Evolutionary conservation across 2,888 invertebrate species (phyloP).

Genomic region (Melieria picta): DNA sequence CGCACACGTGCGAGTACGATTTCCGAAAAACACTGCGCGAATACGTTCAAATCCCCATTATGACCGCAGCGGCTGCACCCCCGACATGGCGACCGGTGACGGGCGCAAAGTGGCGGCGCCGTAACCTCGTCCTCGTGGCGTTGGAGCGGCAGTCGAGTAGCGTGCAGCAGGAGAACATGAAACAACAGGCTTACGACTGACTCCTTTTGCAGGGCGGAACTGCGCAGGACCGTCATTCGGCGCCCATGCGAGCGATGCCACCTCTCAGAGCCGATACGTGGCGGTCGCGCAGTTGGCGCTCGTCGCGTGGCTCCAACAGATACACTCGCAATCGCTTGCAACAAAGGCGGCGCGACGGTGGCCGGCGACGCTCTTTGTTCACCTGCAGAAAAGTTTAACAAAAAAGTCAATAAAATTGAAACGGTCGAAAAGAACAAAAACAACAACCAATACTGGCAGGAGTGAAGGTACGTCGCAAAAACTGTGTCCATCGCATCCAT

Average conservation of each 20-base stretch:
- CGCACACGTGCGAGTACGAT: background rate
- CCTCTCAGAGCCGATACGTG: slow-evolving; percentile 12
- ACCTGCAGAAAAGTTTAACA: slow-evolving; percentile 12
- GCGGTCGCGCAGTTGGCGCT: slow-evolving; percentile 26
- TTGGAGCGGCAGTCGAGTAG: no score
- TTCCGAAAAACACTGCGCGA: background rate
- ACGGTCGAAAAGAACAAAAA: background rate
- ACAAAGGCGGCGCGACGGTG: no score
- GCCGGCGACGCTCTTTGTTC: no score
- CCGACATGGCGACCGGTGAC: background rate
- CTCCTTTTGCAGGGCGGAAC: no score
- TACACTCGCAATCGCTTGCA: background rate
- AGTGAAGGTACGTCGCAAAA: background rate
- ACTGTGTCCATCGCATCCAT: background rate
- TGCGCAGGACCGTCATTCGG: no score
- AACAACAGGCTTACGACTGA: no score
- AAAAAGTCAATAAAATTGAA: slow-evolving; percentile 5
- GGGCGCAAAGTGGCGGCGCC: no score
- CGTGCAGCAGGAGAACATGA: no score
- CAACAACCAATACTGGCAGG: background rate
- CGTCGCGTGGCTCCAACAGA: slow-evolving; percentile 20
- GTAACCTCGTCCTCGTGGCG: no score
- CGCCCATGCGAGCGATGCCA: no score
- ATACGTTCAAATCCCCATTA: slow-evolving; percentile 55
- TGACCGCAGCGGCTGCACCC: slow-evolving; percentile 52